These are phyloP conservation scores for Morelia viridis DNA, from an alignment of 2,797 vertebrate genomes.

Conservation along the genomic window DNA sequence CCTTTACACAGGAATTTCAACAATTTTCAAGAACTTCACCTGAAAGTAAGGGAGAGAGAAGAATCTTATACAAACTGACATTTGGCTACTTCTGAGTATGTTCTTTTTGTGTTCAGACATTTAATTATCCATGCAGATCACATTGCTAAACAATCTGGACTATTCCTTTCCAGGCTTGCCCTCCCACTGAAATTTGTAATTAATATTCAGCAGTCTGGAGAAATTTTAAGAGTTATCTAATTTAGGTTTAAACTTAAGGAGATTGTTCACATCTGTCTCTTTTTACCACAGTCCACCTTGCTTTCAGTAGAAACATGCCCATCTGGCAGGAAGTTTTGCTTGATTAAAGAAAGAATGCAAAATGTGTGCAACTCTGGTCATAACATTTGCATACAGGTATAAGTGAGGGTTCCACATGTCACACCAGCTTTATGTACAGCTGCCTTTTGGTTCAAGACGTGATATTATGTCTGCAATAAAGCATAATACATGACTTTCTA, in stretches of 20 bases:
- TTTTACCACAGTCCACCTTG: conserved; percentile 14
- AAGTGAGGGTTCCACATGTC: not conserved
- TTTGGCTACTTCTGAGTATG: not conserved
- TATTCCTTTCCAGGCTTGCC: conserved; percentile 14
- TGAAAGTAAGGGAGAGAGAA: not conserved
- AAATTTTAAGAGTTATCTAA: conserved; percentile 19
- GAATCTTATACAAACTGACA: not conserved
- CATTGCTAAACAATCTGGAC: conserved; percentile 13
- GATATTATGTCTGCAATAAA: not conserved
- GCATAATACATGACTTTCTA: not conserved
- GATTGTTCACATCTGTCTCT: conserved; percentile 12
- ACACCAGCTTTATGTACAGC: conserved; percentile 2
- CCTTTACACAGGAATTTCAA: not conserved
- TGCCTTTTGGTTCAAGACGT: not conserved
- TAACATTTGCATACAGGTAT: not conserved
- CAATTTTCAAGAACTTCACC: not conserved
- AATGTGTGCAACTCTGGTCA: not conserved
- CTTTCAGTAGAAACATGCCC: not conserved
- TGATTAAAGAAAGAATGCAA: conserved; percentile 12
- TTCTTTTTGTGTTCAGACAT: not conserved
- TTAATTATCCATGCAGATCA: not conserved
- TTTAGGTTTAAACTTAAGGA: conserved; percentile 12
- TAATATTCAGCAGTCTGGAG: conserved; percentile 9
- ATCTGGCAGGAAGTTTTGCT: conserved; percentile 6
- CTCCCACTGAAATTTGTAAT: conserved; percentile 25